phyloP scores from a whole-genome alignment of 1,140 invertebrate species.

The Lepidotrigona ventralis region DNA sequence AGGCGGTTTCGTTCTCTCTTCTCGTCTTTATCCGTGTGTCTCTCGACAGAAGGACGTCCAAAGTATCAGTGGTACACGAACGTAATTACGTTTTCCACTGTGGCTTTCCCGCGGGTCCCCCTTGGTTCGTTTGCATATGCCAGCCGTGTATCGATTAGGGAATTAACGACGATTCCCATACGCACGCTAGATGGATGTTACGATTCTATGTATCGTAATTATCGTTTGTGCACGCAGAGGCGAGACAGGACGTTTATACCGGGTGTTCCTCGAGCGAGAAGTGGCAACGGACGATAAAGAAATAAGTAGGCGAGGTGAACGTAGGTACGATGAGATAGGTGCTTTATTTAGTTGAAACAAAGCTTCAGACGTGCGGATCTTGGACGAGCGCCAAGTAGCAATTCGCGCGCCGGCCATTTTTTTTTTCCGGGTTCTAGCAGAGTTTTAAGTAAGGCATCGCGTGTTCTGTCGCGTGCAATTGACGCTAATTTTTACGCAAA shows the following conservation, averaged over 20 bases:
- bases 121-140: conserved; percentile 17
- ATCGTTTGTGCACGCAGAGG: conserved; percentile 8
- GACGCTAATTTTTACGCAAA: neutral
- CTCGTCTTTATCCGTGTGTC: no score
- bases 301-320: neutral
- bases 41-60: no score
- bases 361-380: neutral
- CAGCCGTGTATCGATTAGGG: conserved; percentile 51
- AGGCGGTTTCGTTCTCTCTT: no score
- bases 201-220: conserved; percentile 47
- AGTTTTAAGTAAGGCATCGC: neutral
- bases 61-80: no score
- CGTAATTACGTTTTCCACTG: no score
- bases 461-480: neutral
- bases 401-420: neutral
- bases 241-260: neutral
- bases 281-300: neutral
- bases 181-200: conserved; percentile 31
- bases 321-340: neutral
- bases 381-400: neutral
- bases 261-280: neutral
- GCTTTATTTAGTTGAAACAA: neutral
- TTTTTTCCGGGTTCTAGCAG: neutral
- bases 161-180: conserved; percentile 55
- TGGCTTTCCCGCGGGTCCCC: no score